Evolutionary conservation across 2,888 invertebrate genomes (phyloP), one percentile per base, ranked within the genome.

Genomic region (Thysanoteuthis rhombus): DNA sequence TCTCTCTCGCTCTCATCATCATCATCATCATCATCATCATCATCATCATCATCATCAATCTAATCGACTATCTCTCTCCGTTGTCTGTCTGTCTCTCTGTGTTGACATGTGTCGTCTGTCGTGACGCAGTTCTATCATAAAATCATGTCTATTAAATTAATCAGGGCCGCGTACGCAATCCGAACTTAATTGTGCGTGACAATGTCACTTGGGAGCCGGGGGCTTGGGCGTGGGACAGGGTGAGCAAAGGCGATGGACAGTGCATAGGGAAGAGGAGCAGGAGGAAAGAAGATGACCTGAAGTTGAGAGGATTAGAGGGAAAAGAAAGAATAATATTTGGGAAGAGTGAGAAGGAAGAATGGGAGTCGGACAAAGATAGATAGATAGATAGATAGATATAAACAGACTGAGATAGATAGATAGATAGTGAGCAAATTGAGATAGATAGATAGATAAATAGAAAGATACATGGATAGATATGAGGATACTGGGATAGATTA

Each of bases 181-280:
- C 75, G 75, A n/a, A 75, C 75, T 75, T 75, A 75, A 75, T 75
- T 75, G 75, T 75, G 75, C 75, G 75, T 75, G 75, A 75, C 75
- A 75, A n/a, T 75, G 75, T 75, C 75, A 75, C 75, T 75, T 32
- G 75, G 75, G 75, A 75, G 75, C 10, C 75, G n/a, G 10, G n/a
- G n/a, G n/a, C n/a, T 10, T 75, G 75, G 75, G 75, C 1, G 25
- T 19, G n/a, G 75, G 75, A 6, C n/a, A 8, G 10, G n/a, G 16
- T 25, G 75, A 32, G 58, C 58, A 58, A 58, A 32, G 75, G 4
- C 12, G 19, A 16, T 75, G 75, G 75, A 75, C 75, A n/a, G n/a
- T 75, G n/a, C n/a, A n/a, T n/a, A 19, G 75, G n/a, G 75, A n/a
- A 36, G n/a, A 10, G 25, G 25, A 52, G 52, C 52, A 52, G 25